Evolutionary conservation across 2,888 invertebrate genomes (phyloP), one percentile per base, ranked within the genome.

Genomic region (Toxonevra muliebris): DNA sequence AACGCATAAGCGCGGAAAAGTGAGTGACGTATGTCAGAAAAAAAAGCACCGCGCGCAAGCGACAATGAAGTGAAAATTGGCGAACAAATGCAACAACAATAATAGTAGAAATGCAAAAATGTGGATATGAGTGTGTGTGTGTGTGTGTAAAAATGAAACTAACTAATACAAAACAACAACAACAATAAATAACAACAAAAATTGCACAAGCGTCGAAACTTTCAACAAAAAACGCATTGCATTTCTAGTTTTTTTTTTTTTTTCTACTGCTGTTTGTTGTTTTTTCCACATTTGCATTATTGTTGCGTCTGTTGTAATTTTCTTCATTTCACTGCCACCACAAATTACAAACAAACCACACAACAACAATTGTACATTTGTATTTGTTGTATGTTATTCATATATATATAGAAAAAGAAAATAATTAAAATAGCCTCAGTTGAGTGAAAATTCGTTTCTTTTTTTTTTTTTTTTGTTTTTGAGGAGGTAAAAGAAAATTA

Each of bases 31-130:
- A 45, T 61, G 50, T 52, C 61, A 52, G 53, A n/a, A n/a, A 20
- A 45, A 30, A n/a, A 30, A n/a, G 19, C 61, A 41, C 8, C n/a
- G 43, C 15, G 53, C 17, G 17, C 52, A 17, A 50, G 40, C 52
- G 70, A 63, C 65, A 68, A 72, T 77, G 78, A 79, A 79, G 78
- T 79, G 79, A 77, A 78, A 78, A 78, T 79, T 79, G 79, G 68
- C 78, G 15, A 71, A 68, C 70, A 74, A 73, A 57, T 54, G 42
- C 55, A 48, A 45, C 9, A 12, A 54, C 40, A 12, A 42, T 48
- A 43, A 19, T 13, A 48, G 42, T 17, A 53, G 11, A n/a, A 30
- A 48, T 41, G 19, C 4, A 13, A 52, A 61, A 53, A 50, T 42
- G 43, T 40, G 10, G 59, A 19, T 45, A 1, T 45, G 45, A 12